Evolutionary conservation across 2,797 vertebrate species (phyloP).

Genomic region (Sus cebifrons): DNA sequence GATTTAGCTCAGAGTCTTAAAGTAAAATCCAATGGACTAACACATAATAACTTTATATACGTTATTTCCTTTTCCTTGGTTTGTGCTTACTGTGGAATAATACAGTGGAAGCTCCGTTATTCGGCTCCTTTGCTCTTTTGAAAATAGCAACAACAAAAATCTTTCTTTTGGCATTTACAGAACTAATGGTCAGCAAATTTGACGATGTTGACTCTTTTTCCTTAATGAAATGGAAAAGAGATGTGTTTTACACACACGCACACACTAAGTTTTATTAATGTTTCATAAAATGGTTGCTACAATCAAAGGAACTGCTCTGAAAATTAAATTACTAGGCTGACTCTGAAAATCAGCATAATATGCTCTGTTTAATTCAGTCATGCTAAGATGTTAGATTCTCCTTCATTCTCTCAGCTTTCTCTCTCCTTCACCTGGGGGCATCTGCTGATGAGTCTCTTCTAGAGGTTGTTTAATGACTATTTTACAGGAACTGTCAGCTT

Average conservation of each 20-base stretch:
- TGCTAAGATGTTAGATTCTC: constrained; percentile 93
- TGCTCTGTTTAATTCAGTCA: constrained; percentile 93
- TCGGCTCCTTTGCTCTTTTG: constrained; percentile 75
- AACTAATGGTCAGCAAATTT: constrained; percentile 90
- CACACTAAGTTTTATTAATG: constrained; percentile 92
- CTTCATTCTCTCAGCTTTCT: constrained; percentile 92
- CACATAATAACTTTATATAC: constrained; percentile 81
- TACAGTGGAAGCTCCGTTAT: constrained; percentile 68
- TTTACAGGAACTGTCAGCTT: constrained; percentile 94
- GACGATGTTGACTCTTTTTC: constrained; percentile 87
- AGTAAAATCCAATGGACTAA: constrained; percentile 72
- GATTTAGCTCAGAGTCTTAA: constrained; percentile 74
- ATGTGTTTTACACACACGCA: constrained; percentile 87
- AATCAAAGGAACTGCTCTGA: constrained; percentile 93
- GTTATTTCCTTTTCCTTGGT: constrained; percentile 86
- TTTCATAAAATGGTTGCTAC: constrained; percentile 93
- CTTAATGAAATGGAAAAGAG: constrained; percentile 91
- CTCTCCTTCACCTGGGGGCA: constrained; percentile 94
- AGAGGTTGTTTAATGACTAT: constrained; percentile 94
- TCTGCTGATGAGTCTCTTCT: constrained; percentile 94
- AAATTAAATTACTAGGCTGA: constrained; percentile 93
- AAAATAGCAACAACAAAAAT: constrained; percentile 83
- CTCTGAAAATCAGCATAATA: constrained; percentile 94
- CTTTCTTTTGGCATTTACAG: constrained; percentile 86
- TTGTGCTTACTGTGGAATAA: constrained; percentile 81